Base-by-base conservation (phyloP, 2,113 vertebrate genomes). In the Neodon shergylaensis region DNA sequence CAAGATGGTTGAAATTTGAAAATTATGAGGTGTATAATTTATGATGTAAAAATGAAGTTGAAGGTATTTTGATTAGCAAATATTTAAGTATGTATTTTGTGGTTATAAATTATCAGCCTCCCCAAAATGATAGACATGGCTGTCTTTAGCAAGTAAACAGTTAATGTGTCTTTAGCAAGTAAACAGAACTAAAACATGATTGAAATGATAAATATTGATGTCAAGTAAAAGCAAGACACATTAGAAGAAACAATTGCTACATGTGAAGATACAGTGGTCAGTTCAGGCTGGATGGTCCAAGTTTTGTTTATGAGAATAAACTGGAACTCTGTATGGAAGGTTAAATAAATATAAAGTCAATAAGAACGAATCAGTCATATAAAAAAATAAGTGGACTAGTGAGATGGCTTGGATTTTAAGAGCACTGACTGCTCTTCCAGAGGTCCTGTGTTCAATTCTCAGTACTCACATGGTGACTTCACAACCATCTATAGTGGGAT, bases 11-110 rank as follows among this genome's bases (percentile, higher is more conserved):
- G 44, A 94, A 52, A 93, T 88, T 92, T 95, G 36, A 83, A 83
- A 87, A 61, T 88, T 90, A 3, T 39, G 92, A 83, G 52, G 31
- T 70, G 4, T 79, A 61, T 85, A 94, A 54, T 78, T 65, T 22
- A 88, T 17, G 90, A n/a, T 78, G 16, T 73, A 72, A 87, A 74
- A 8, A 78, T 77, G 36, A 21, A 77, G 17, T 7, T 93, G 26
- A 94, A 94, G 22, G 39, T 4, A 65, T 58, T 95, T 90, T 90
- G 19, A 54, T 87, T 88, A 96, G 33, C 24, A 94, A 42, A 77
- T 91, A 84, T 77, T 78, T 77, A 22, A 86, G 12, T 85, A 1
- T 33, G 74, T 72, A 42, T 82, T 90, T 94, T 96, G 17, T 77
- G 42, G 73, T 17, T 39, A 94, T 47, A 88, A 66, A 94, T 72